Evolutionary conservation across 2,888 invertebrate genomes (phyloP).

Genomic region (Perithous albicinctus): DNA sequence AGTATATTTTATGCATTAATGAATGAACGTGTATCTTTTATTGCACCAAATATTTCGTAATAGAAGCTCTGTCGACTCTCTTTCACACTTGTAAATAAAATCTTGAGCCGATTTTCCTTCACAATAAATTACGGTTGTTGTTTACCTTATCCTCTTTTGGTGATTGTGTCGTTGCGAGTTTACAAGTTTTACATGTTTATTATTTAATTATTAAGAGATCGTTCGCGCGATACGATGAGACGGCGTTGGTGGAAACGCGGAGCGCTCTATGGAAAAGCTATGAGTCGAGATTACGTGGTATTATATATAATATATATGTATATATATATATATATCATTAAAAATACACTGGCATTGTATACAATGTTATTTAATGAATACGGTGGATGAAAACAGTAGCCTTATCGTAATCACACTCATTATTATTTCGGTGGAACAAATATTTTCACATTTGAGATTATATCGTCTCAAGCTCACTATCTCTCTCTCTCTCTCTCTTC

Average conservation of each 20-base stretch:
- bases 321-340: constrained; percentile 68
- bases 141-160: constrained; percentile 6
- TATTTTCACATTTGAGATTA: constrained; percentile 37
- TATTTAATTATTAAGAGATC: constrained; percentile 38
- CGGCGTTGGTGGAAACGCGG: constrained; percentile 21
- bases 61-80: constrained; percentile 55
- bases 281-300: constrained; percentile 50
- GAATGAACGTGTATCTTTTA: constrained; percentile 44
- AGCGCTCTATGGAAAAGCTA: constrained; percentile 59
- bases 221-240: constrained; percentile 46
- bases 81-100: constrained; percentile 46
- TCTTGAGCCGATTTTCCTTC: constrained; percentile 15
- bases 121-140: constrained; percentile 19
- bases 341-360: constrained; percentile 73
- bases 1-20: background rate
- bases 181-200: constrained; percentile 52
- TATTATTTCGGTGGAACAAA: constrained; percentile 46
- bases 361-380: constrained; percentile 62
- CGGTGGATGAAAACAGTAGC: constrained; percentile 62
- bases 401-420: constrained; percentile 62
- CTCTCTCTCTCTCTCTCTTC: background rate
- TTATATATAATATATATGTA: constrained; percentile 41
- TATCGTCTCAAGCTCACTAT: background rate
- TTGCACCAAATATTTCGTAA: constrained; percentile 57
- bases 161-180: constrained; percentile 63